Evolutionary conservation across 1,140 invertebrate species (phyloP).

Genomic region (Solenopsis invicta): DNA sequence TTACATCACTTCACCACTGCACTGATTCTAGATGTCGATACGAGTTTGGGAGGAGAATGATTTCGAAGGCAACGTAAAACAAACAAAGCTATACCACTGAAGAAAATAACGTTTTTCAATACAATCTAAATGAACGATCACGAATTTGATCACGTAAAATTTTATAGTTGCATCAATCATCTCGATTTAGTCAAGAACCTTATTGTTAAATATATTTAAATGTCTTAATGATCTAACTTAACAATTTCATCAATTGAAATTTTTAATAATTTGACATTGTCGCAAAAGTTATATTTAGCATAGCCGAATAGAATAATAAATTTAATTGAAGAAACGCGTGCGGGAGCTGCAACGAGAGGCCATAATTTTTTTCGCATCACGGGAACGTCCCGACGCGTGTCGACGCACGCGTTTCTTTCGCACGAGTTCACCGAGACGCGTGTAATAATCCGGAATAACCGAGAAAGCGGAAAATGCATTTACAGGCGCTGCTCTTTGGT

Average conservation of each 20-base stretch:
- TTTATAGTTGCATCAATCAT: background rate
- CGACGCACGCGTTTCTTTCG: slow-evolving; percentile 34
- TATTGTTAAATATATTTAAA: background rate
- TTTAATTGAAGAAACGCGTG: background rate
- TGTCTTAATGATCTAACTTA: background rate
- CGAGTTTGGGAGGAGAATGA: slow-evolving; percentile 23
- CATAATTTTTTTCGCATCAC: slow-evolving; percentile 25
- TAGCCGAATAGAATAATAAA: background rate
- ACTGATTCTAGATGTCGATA: background rate
- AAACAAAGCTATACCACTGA: background rate
- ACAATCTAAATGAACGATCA: slow-evolving; percentile 2
- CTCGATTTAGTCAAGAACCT: background rate
- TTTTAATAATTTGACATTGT: background rate
- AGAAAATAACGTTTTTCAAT: background rate
- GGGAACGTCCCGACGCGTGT: slow-evolving; percentile 2
- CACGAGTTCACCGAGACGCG: slow-evolving; percentile 58
- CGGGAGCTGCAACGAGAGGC: background rate
- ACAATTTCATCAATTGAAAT: slow-evolving; percentile 3
- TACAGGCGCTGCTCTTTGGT: slow-evolving; percentile 62
- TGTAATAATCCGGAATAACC: slow-evolving; percentile 60
- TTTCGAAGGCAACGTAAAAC: slow-evolving; percentile 25
- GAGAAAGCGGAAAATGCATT: slow-evolving; percentile 65
- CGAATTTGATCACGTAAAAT: background rate
- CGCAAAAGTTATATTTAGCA: background rate
- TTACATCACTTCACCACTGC: slow-evolving; percentile 26